These are phyloP conservation scores for Nansenia antarctica DNA, from an alignment of 2,113 vertebrate species.

Conservation along the genomic window DNA sequence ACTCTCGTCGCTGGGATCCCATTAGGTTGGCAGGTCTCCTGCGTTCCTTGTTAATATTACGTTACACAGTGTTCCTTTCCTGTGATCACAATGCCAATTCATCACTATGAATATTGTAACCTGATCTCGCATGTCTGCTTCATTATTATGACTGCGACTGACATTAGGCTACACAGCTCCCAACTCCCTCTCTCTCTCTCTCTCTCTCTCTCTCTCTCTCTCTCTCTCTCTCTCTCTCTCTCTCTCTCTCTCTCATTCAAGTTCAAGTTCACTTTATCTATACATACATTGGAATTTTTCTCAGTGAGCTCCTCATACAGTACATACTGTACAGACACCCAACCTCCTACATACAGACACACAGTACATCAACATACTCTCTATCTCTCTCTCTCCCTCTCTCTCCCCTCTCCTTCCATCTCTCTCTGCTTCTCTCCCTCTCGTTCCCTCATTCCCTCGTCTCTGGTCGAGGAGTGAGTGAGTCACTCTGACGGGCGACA, in stretches of 20 bases:
- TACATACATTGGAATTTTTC: too few relatives aligned
- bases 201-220: too few relatives aligned
- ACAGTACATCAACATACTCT: too few relatives aligned
- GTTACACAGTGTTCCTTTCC: not conserved
- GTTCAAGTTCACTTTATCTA: too few relatives aligned
- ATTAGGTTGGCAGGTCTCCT: constrained; percentile 7
- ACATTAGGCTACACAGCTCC: too few relatives aligned
- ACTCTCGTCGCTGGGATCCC: constrained; percentile 30
- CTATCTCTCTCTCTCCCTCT: constrained; percentile 14
- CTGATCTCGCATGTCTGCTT: constrained; percentile 4
- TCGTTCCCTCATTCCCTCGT: too few relatives aligned
- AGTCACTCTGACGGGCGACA: constrained; percentile 42
- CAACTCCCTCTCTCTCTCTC: not conserved
- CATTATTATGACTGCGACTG: not conserved
- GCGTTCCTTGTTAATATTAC: not conserved
- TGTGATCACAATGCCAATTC: constrained; percentile 10
- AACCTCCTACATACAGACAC: too few relatives aligned
- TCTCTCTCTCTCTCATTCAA: constrained; percentile 15
- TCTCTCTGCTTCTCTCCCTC: too few relatives aligned
- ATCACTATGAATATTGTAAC: constrained; percentile 5
- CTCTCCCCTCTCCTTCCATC: not conserved
- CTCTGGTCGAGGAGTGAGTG: too few relatives aligned
- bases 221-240: not conserved
- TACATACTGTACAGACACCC: too few relatives aligned
- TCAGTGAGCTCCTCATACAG: too few relatives aligned